Conservation (phyloP, 2,888 invertebrate genomes). For the Isoperla grammatica region DNA sequence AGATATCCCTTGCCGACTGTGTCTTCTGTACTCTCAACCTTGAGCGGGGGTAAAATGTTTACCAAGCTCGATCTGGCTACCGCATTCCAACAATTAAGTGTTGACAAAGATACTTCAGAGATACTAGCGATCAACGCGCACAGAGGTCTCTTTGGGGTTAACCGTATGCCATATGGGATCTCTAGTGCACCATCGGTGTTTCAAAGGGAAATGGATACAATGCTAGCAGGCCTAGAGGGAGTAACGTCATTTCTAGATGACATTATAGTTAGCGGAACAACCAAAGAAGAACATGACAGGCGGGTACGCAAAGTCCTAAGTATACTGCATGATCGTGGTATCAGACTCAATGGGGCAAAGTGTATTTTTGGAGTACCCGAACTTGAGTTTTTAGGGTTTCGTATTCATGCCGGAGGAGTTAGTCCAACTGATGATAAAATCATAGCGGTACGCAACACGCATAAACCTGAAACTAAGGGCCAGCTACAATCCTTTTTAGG, state of each 20-base stretch:
- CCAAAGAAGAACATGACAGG: not conserved
- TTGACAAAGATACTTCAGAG: not conserved
- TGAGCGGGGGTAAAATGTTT: too few species aligned
- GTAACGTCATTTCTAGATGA: not conserved
- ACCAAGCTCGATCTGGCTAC: not conserved
- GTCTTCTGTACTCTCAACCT: too few species aligned
- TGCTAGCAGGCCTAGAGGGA: not conserved
- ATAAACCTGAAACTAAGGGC: not conserved
- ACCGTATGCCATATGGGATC: slow-evolving; percentile 31
- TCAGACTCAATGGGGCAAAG: too few species aligned
- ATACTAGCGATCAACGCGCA: slow-evolving; percentile 28
- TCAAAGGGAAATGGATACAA: not conserved
- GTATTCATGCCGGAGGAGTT: too few species aligned
- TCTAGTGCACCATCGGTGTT: slow-evolving; percentile 29
- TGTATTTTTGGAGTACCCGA: too few species aligned
- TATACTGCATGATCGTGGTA: not conserved
- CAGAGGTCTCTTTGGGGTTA: slow-evolving; percentile 31
- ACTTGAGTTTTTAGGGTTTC: too few species aligned
- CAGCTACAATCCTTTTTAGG: not conserved
- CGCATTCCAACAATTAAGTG: not conserved
- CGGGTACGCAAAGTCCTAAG: too few species aligned
- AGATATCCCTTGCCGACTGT: too few species aligned
- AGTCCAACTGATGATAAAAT: not conserved
- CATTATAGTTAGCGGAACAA: not conserved
- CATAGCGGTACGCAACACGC: not conserved